Evolutionary conservation across 23 tunicate species (phyloP).

Genomic region (Diplosoma virens): DNA sequence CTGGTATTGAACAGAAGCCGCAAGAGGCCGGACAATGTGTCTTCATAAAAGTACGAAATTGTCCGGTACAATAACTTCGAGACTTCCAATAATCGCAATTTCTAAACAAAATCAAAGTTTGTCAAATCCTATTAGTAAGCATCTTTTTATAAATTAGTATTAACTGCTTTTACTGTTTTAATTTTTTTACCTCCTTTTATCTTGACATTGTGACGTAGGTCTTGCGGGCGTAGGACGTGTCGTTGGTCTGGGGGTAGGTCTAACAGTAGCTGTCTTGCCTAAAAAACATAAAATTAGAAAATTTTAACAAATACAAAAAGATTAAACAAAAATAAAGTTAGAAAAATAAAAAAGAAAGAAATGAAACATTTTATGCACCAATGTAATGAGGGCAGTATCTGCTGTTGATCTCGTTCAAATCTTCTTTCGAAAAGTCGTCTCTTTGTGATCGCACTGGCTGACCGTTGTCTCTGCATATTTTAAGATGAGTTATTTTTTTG

Average conservation of each 20-base stretch:
- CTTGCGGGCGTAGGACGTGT: not conserved
- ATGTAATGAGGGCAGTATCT: constrained; percentile 1
- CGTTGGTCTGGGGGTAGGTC: not conserved
- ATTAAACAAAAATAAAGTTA: not conserved
- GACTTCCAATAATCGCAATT: constrained; percentile 1
- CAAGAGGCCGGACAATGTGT: constrained; percentile 1
- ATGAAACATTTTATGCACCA: not conserved
- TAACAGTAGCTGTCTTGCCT: not conserved
- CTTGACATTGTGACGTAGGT: too few species aligned
- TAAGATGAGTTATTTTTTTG: too few species aligned
- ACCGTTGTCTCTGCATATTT: constrained; percentile 13
- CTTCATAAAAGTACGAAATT: not conserved
- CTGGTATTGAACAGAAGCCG: constrained; percentile 23
- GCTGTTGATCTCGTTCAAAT: constrained; percentile 37
- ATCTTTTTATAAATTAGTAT: too few species aligned
- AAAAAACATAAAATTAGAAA: not conserved
- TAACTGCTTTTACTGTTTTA: too few species aligned
- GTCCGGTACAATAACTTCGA: not conserved
- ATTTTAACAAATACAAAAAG: not conserved
- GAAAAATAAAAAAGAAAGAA: not conserved
- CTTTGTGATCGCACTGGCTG: constrained; percentile 28
- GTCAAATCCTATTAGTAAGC: too few species aligned
- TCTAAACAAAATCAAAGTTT: not conserved
- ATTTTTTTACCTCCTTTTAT: too few species aligned
- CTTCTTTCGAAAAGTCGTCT: constrained; percentile 28